phyloP scores from a whole-genome alignment of 2,888 invertebrate genomes.

The Anagyrus pseudococci region DNA sequence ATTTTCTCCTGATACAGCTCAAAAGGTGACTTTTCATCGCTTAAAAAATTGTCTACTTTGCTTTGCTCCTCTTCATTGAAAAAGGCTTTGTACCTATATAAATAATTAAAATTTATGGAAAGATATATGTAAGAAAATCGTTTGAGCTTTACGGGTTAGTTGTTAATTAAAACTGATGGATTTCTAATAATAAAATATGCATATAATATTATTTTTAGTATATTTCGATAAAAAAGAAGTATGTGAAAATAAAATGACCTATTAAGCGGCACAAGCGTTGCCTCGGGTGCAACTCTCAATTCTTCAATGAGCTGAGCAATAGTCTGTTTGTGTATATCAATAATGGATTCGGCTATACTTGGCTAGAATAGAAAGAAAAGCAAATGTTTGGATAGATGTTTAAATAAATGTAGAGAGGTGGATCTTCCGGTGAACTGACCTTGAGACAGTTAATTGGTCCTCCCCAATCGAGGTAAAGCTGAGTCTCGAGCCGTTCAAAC shows the following conservation, averaged over 20 bases:
- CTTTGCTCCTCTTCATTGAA: slow-evolving; percentile 49
- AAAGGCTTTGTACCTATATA: slow-evolving; percentile 48
- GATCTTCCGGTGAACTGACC: slow-evolving; percentile 35
- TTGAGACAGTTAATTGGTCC: slow-evolving; percentile 46
- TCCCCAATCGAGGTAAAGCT: slow-evolving; percentile 73
- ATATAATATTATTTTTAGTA: no score
- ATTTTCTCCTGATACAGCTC: slow-evolving; percentile 71
- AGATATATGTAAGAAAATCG: neutral
- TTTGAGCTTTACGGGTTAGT: no score
- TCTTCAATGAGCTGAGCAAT: slow-evolving; percentile 74
- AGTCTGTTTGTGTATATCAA: slow-evolving; percentile 69
- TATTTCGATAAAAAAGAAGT: neutral
- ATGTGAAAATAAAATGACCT: slow-evolving; percentile 29
- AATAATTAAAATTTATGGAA: slow-evolving; percentile 4
- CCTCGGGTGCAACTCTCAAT: slow-evolving; percentile 75
- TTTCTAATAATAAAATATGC: no score
- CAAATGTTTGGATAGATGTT: neutral
- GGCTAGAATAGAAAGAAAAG: slow-evolving; percentile 66
- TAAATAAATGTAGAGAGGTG: neutral
- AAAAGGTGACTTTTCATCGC: slow-evolving; percentile 68
- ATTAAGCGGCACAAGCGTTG: slow-evolving; percentile 72
- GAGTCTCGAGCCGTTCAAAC: slow-evolving; percentile 81
- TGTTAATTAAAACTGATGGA: no score
- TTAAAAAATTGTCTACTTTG: slow-evolving; percentile 71
- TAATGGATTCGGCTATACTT: slow-evolving; percentile 74